Conservation (phyloP, 2,113 vertebrate genomes). For the Sylvia atricapilla region DNA sequence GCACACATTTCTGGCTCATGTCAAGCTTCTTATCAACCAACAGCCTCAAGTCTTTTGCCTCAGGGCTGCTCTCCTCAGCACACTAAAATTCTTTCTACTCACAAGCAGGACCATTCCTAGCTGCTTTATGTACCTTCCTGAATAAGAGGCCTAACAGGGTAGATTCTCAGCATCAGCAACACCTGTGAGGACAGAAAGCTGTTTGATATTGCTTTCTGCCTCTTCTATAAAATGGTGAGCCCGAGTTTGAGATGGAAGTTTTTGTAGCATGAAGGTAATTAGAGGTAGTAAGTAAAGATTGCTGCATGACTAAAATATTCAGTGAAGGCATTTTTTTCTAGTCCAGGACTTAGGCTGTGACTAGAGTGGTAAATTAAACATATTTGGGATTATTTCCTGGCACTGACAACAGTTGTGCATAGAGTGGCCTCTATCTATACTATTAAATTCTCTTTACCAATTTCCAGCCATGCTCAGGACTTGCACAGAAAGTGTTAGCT, state of each 20-base stretch:
- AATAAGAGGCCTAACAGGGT: background rate
- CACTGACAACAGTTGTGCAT: background rate
- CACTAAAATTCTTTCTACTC: background rate
- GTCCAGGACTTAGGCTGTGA: background rate
- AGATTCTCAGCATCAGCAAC: background rate
- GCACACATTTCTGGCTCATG: background rate
- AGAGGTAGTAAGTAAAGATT: background rate
- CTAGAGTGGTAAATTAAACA: background rate
- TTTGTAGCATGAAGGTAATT: background rate
- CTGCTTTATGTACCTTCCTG: background rate
- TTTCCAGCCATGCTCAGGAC: background rate
- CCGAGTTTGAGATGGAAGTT: background rate
- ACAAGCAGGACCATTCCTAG: background rate
- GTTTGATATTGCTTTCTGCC: background rate
- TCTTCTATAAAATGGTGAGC: background rate
- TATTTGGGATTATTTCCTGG: background rate
- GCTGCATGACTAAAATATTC: background rate
- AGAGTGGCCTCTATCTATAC: background rate
- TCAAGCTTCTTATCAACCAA: background rate
- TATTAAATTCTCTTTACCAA: background rate
- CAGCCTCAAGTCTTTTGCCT: background rate
- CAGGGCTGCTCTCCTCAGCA: background rate
- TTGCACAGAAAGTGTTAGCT: background rate
- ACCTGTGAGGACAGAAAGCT: background rate
- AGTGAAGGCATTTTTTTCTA: slow-evolving; percentile 7